phyloP scores from a whole-genome alignment of 2,797 vertebrate species.

The Brachyrhaphis roseni region DNA sequence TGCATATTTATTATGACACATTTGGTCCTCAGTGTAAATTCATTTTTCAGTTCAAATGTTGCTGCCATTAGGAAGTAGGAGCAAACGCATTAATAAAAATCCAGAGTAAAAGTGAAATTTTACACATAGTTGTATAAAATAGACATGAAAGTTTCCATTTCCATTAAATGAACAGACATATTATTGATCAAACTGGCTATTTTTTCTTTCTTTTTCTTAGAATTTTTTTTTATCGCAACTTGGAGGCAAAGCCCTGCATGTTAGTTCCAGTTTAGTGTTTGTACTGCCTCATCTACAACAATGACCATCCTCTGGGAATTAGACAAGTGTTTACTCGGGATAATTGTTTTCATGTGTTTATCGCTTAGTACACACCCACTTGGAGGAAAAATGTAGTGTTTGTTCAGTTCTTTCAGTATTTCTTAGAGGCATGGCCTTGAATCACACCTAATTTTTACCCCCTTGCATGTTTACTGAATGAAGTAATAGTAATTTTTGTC shows the following conservation, averaged over 20 bases:
- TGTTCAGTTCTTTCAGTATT: conserved; percentile 12
- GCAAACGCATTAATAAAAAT: not conserved
- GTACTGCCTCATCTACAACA: conserved; percentile 8
- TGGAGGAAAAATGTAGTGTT: conserved; percentile 16
- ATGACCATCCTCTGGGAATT: conserved; percentile 48
- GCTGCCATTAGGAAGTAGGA: not conserved
- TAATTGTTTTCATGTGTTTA: conserved; percentile 46
- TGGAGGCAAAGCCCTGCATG: conserved; percentile 6
- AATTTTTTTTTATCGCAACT: not conserved
- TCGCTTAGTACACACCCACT: conserved; percentile 11
- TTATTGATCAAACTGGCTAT: not conserved
- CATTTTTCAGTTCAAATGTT: not conserved
- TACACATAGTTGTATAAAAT: not conserved
- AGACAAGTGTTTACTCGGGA: conserved; percentile 32
- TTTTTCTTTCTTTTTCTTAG: not conserved
- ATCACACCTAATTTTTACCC: not conserved
- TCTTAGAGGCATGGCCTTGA: not conserved
- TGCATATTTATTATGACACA: not conserved
- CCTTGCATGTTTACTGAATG: not conserved
- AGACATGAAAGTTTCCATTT: not conserved
- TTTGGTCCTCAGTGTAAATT: not conserved
- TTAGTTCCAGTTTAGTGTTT: conserved; percentile 29
- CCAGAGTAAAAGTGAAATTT: not conserved
- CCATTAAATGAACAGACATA: not conserved
- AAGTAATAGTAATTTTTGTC: not conserved